These are phyloP conservation scores for Leptinotarsa lineolata DNA, from an alignment of 1,140 invertebrate species.

Conservation along the genomic window DNA sequence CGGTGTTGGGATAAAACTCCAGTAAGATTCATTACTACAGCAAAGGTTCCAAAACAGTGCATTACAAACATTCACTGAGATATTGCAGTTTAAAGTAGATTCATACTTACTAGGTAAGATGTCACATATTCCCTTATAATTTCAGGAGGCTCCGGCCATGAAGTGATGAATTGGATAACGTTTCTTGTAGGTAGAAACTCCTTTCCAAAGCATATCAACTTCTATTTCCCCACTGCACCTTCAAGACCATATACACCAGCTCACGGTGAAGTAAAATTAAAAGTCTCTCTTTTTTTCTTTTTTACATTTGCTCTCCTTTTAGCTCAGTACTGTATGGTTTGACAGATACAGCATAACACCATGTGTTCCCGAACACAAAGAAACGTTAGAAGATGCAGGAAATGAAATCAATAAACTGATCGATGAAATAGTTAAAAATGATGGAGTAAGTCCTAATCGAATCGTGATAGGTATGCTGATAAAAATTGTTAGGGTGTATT, in stretches of 20 bases:
- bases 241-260: conserved; percentile 68
- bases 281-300: background rate
- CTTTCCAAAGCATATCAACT: conserved; percentile 68
- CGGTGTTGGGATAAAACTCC: too few species aligned
- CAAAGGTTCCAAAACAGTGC: too few species aligned
- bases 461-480: conserved; percentile 66
- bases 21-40: too few species aligned
- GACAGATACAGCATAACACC: conserved; percentile 65
- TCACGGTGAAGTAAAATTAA: conserved; percentile 60
- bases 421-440: conserved; percentile 62
- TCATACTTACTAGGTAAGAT: too few species aligned
- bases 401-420: conserved; percentile 64
- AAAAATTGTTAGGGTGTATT: conserved; percentile 6
- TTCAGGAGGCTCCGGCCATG: conserved; percentile 66
- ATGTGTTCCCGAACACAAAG: conserved; percentile 63
- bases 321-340: conserved; percentile 72
- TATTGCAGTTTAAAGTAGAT: too few species aligned
- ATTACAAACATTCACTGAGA: too few species aligned
- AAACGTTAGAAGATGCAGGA: conserved; percentile 65
- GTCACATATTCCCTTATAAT: conserved; percentile 12
- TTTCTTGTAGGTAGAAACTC: conserved; percentile 64
- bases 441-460: conserved; percentile 65
- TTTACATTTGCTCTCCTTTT: conserved; percentile 39
- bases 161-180: conserved; percentile 68
- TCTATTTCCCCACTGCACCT: conserved; percentile 74